phyloP scores from a whole-genome alignment of 2,888 invertebrate genomes.

The Apomyelois bistriatella region DNA sequence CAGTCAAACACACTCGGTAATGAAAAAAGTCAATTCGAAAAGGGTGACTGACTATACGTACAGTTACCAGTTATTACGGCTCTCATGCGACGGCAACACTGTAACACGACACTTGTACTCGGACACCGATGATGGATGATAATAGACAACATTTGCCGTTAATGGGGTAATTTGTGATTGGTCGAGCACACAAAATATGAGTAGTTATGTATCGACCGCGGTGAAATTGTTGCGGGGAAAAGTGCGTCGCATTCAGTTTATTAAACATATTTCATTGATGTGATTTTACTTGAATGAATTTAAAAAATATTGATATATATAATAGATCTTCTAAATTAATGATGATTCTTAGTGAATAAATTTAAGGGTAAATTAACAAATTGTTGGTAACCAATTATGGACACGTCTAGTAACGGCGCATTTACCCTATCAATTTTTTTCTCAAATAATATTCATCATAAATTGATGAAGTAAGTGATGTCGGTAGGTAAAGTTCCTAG shows the following conservation, averaged over 20 bases:
- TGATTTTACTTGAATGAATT: too few species aligned
- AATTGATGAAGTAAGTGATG: too few species aligned
- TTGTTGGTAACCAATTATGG: too few species aligned
- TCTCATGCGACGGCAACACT: background rate
- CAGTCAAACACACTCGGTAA: too few species aligned
- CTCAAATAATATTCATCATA: too few species aligned
- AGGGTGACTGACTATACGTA: background rate
- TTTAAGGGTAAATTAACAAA: too few species aligned
- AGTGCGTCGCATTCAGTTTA: background rate
- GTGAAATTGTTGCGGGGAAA: background rate
- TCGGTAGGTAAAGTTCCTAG: too few species aligned
- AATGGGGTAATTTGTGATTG: slow-evolving; percentile 11
- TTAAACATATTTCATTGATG: background rate
- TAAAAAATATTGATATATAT: too few species aligned
- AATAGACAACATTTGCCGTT: slow-evolving; percentile 8
- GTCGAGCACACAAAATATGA: background rate
- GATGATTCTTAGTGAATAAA: too few species aligned
- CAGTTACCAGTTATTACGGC: background rate
- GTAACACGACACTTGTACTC: slow-evolving; percentile 1
- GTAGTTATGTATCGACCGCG: background rate
- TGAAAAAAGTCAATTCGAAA: background rate
- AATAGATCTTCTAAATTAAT: too few species aligned
- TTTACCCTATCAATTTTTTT: too few species aligned
- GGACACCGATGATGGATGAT: slow-evolving; percentile 6
- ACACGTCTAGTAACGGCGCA: too few species aligned